A percentile compares a stretch with the other conserved stretches of the same genome.
Conservation (phyloP, 2,797 vertebrate genomes). For the Poeciliopsis gracilis region DNA sequence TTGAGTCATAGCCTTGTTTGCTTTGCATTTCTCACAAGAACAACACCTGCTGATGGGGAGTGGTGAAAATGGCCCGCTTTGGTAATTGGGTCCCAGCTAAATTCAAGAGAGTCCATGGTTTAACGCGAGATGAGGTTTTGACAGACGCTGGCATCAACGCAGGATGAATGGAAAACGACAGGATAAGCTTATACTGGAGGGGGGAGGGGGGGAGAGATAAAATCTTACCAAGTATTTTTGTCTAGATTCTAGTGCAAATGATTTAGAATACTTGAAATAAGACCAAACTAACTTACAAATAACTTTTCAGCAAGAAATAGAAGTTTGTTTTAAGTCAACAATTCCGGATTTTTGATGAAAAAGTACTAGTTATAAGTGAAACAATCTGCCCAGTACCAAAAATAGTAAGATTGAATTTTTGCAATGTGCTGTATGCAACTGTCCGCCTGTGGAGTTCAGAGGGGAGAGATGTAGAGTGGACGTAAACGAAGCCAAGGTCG, state of each 20-base stretch:
- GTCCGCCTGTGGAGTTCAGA: conserved; percentile 66
- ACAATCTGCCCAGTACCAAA: no score
- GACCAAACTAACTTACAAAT: no score
- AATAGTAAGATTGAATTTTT: no score
- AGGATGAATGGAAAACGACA: conserved; percentile 28
- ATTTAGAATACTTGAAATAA: no score
- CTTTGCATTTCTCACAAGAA: conserved; percentile 17
- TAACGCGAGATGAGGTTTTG: conserved; percentile 26
- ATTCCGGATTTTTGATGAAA: no score
- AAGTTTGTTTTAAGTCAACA: no score
- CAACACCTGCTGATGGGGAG: conserved; percentile 69
- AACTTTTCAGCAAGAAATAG: no score
- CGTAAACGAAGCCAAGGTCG: conserved; percentile 41
- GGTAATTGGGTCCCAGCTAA: conserved; percentile 60
- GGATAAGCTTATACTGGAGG: conserved; percentile 47
- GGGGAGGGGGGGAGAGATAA: rapidly evolving
- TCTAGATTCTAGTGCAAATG: no score
- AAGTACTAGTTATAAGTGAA: no score
- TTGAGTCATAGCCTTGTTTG: conserved; percentile 72
- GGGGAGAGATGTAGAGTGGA: conserved; percentile 53
- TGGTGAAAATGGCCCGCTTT: conserved; percentile 20
- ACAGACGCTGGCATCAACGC: conserved; percentile 15
- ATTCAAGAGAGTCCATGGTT: conserved; percentile 20
- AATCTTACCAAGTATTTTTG: no score
- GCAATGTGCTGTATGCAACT: conserved; percentile 12